Evolutionary conservation across 2,113 vertebrate species (phyloP).

Genomic region (Baryphthengus martii): DNA sequence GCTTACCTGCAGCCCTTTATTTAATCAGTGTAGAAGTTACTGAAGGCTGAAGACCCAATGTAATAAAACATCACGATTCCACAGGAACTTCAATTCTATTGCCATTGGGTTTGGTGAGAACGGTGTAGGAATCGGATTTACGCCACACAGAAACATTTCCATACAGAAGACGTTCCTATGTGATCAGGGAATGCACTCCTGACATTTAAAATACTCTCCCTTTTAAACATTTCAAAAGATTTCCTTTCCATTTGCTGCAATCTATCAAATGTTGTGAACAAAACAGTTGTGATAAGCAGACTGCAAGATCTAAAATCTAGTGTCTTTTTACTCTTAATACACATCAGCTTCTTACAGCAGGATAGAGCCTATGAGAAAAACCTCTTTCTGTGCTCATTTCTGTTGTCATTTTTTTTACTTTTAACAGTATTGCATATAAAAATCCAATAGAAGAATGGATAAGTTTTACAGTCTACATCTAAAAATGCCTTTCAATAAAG

Average conservation of each 20-base stretch:
- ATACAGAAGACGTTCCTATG: not conserved
- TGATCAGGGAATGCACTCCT: not conserved
- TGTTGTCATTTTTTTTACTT: not conserved
- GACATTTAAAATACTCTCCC: not conserved
- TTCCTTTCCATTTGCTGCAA: not conserved
- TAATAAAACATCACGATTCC: not conserved
- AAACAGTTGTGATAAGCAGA: not conserved
- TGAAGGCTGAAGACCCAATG: not conserved
- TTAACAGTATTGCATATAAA: not conserved
- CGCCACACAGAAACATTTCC: not conserved
- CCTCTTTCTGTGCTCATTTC: not conserved
- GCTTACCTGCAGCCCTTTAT: not conserved
- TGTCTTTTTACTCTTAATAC: not conserved
- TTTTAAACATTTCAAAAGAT: not conserved
- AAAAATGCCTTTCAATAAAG: conserved; percentile 2
- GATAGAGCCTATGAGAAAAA: not conserved
- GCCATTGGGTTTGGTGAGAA: not conserved
- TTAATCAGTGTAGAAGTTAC: not conserved
- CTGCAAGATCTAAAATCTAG: not conserved
- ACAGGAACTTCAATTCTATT: not conserved
- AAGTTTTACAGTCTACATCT: not conserved
- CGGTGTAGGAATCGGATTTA: not conserved
- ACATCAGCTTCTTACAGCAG: not conserved
- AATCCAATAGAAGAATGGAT: not conserved
- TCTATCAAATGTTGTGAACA: not conserved